These are phyloP conservation scores for Polydrusus pterygomalis DNA, from an alignment of 2,888 invertebrate species.

Conservation along the genomic window DNA sequence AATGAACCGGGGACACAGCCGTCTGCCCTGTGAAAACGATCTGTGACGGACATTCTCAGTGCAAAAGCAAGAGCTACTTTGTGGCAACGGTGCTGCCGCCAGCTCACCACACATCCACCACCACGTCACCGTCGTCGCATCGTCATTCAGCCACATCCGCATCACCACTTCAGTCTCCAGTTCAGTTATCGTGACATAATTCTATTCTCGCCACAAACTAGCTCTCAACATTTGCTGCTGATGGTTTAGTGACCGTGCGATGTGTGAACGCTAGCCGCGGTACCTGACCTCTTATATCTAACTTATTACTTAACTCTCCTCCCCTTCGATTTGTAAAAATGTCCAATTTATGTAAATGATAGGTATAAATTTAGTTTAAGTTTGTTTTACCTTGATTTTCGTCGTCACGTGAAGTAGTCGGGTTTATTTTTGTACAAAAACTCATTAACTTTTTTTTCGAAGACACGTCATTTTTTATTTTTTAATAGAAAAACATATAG, in stretches of 20 bases:
- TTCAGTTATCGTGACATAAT: constrained; percentile 49
- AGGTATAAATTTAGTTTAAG: constrained; percentile 73
- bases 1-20: constrained; percentile 65
- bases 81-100: constrained; percentile 47
- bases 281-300: constrained; percentile 67
- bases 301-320: constrained; percentile 69
- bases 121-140: constrained; percentile 31
- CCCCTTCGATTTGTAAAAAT: constrained; percentile 73
- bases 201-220: constrained; percentile 64
- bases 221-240: constrained; percentile 64
- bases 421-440: constrained; percentile 56
- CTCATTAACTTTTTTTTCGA: constrained; percentile 42
- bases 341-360: constrained; percentile 74
- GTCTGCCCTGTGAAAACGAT: constrained; percentile 62
- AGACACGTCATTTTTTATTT: constrained; percentile 39
- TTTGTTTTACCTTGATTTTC: constrained; percentile 62
- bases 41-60: constrained; percentile 58
- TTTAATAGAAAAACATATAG: constrained; percentile 30
- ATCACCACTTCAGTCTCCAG: constrained; percentile 41
- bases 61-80: constrained; percentile 58
- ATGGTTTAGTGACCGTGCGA: constrained; percentile 65
- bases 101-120: constrained; percentile 42
- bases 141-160: constrained; percentile 43
- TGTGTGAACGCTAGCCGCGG: constrained; percentile 66
- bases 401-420: constrained; percentile 52